A percentile compares a stretch with the other conserved stretches of the same genome.
Conservation (phyloP, 2,113 vertebrate genomes). For the Myanophis thanlyinensis region DNA sequence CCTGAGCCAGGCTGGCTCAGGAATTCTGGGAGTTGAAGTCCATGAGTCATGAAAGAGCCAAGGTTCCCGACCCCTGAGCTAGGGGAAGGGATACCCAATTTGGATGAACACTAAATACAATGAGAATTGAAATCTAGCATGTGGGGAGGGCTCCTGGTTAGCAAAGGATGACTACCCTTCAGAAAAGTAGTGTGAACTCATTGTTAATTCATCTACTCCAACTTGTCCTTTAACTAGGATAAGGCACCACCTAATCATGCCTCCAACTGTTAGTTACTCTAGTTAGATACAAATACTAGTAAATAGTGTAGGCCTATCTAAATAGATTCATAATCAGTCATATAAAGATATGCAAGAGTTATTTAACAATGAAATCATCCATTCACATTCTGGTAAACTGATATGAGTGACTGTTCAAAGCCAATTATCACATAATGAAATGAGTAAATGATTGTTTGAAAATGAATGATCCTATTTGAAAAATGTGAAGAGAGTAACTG, state of each 20-base stretch:
- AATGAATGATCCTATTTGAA: neutral
- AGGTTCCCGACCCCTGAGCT: no score
- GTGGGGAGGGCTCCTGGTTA: neutral
- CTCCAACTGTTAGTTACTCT: neutral
- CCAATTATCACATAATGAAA: neutral
- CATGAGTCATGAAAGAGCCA: no score
- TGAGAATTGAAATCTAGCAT: neutral
- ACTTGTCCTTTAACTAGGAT: neutral
- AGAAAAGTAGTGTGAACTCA: neutral
- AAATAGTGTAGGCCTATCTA: neutral
- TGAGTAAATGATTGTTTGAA: neutral
- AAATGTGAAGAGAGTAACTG: neutral
- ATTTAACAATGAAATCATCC: neutral
- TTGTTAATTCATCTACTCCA: neutral
- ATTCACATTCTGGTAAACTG: neutral
- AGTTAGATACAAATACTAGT: neutral
- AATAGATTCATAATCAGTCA: neutral
- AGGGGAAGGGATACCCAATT: no score
- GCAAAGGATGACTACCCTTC: neutral
- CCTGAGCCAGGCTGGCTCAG: no score
- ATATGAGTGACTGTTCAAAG: neutral
- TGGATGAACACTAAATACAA: neutral
- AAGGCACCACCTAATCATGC: neutral
- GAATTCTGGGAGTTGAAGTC: no score
- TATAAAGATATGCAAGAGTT: neutral